Conservation (phyloP, 1,140 invertebrate species). For the Ceratoteleas bidentatus region DNA sequence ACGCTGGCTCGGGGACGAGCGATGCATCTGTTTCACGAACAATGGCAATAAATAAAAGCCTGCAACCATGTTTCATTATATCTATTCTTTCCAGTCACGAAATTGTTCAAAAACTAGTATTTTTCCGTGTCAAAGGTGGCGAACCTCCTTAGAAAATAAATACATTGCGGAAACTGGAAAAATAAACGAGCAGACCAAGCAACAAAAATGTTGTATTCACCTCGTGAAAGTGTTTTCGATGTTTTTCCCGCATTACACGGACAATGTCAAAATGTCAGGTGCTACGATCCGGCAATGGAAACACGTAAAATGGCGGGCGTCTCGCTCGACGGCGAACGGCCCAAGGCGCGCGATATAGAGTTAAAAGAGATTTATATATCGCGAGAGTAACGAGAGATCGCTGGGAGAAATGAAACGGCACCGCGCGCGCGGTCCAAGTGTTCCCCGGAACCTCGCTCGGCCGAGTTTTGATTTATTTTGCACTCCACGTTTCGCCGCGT, state of each 20-base stretch:
- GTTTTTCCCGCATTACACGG: constrained; percentile 60
- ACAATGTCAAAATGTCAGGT: constrained; percentile 64
- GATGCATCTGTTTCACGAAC: too few relatives aligned
- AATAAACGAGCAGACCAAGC: too few relatives aligned
- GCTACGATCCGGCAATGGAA: constrained; percentile 54
- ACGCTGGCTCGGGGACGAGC: too few relatives aligned
- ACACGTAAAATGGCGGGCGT: constrained; percentile 54
- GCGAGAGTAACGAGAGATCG: constrained; percentile 63
- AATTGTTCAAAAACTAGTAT: too few relatives aligned
- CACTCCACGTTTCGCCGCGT: constrained; percentile 44
- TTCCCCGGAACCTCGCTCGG: constrained; percentile 61
- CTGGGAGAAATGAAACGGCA: constrained; percentile 64
- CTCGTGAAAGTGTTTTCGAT: constrained; percentile 50
- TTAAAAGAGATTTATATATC: constrained; percentile 68
- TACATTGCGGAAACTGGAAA: not conserved
- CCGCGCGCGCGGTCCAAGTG: constrained; percentile 45
- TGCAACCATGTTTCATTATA: too few relatives aligned
- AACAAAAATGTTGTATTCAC: not conserved
- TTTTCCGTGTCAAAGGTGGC: too few relatives aligned
- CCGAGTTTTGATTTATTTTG: constrained; percentile 70
- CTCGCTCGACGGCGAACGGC: constrained; percentile 43
- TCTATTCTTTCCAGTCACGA: too few relatives aligned
- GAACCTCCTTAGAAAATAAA: too few relatives aligned
- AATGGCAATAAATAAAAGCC: too few relatives aligned
- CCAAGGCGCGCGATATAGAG: constrained; percentile 57